These are phyloP conservation scores for Sminthurides aquaticus DNA, from an alignment of 2,888 invertebrate species.

Conservation along the genomic window DNA sequence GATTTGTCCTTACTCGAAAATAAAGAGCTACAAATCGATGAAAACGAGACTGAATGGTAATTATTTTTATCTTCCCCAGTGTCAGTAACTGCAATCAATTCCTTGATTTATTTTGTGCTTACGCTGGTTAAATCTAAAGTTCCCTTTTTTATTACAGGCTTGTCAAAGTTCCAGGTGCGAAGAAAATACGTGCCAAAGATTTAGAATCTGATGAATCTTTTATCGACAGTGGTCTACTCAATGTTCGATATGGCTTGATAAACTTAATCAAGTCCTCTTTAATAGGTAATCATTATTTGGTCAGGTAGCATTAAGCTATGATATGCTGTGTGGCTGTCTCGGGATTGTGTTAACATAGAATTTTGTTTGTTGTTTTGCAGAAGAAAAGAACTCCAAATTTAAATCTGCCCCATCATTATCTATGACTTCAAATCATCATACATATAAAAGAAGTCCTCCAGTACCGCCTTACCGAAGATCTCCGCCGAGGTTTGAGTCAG, in stretches of 20 bases:
- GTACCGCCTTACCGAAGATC: neutral
- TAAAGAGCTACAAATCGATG: conserved; percentile 14
- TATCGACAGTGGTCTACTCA: conserved; percentile 22
- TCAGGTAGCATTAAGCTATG: too few relatives aligned
- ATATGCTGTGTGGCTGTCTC: too few relatives aligned
- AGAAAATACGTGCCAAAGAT: conserved; percentile 20
- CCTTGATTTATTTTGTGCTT: too few relatives aligned
- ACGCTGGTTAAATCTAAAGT: neutral
- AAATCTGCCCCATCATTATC: neutral
- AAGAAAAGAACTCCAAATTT: conserved; percentile 9
- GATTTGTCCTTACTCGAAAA: conserved; percentile 16
- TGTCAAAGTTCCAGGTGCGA: conserved; percentile 20
- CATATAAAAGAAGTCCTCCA: neutral
- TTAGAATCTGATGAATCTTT: conserved; percentile 22
- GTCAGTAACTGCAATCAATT: too few relatives aligned
- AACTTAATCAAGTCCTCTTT: conserved; percentile 21
- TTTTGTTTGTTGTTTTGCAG: neutral
- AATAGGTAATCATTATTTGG: too few relatives aligned
- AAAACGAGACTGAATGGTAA: conserved; percentile 26
- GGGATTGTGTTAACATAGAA: neutral
- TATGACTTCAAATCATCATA: neutral
- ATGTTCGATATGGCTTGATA: conserved; percentile 16
- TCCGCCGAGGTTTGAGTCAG: neutral
- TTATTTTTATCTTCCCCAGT: too few relatives aligned
- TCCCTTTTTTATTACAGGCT: conserved; percentile 18